These are phyloP conservation scores for Cichlasoma orientale DNA, from an alignment of 2,797 vertebrate species.

Conservation along the genomic window DNA sequence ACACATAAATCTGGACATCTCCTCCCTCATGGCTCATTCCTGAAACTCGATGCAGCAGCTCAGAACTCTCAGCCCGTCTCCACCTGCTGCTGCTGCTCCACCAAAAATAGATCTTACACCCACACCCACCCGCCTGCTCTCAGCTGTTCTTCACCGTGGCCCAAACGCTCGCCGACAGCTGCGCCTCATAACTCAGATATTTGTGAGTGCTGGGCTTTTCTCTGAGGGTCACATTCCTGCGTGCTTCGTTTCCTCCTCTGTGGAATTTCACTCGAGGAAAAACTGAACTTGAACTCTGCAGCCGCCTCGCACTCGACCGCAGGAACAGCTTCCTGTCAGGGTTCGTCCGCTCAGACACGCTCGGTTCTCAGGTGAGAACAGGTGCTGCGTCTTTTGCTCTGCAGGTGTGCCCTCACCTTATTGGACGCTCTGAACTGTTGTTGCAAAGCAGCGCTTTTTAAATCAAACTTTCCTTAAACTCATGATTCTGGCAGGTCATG, in stretches of 20 bases:
- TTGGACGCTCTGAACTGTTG: too few relatives aligned
- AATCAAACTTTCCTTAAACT: too few relatives aligned
- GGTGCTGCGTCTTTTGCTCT: neutral
- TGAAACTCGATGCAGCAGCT: neutral
- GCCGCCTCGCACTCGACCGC: neutral
- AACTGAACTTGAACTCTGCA: neutral
- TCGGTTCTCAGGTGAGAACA: neutral
- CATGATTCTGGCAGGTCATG: too few relatives aligned
- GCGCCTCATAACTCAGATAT: conserved; percentile 65
- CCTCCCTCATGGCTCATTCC: neutral
- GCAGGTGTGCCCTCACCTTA: too few relatives aligned
- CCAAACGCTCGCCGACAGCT: conserved; percentile 30
- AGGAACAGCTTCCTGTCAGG: neutral
- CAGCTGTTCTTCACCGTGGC: conserved; percentile 64
- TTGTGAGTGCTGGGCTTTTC: conserved; percentile 27
- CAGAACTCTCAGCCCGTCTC: neutral
- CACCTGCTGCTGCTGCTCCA: conserved; percentile 11
- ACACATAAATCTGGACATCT: too few relatives aligned
- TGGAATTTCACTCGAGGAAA: neutral
- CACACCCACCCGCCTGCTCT: conserved; percentile 8
- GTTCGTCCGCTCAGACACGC: rapidly evolving
- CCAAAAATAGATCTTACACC: conserved; percentile 15
- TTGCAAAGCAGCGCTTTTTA: too few relatives aligned
- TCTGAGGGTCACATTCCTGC: neutral
- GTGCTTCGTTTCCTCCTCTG: neutral